phyloP scores from a whole-genome alignment of 1,140 invertebrate genomes.

The Cataglyphis hispanica region DNA sequence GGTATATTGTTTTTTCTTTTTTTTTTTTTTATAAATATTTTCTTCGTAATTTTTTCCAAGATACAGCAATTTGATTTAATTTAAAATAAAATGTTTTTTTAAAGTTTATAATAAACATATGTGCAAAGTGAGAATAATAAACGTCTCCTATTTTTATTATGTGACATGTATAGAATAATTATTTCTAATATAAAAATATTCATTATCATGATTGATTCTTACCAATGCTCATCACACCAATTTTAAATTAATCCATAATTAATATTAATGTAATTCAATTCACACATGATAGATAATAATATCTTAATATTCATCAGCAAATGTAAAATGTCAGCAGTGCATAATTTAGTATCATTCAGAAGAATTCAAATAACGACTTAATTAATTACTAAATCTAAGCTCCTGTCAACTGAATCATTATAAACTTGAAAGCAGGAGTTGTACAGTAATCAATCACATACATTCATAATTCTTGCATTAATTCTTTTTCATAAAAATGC shows the following conservation, averaged over 20 bases:
- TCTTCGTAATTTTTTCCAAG: too few relatives aligned
- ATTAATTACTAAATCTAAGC: conserved; percentile 28
- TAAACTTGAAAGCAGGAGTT: neutral
- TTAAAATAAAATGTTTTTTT: neutral
- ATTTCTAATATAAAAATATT: conserved; percentile 9
- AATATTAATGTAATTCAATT: neutral
- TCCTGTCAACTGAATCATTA: neutral
- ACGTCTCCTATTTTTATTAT: neutral
- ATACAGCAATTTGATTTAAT: conserved; percentile 22
- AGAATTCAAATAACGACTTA: neutral
- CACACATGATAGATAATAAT: neutral
- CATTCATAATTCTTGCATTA: neutral
- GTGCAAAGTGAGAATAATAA: neutral
- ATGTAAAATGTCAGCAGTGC: neutral
- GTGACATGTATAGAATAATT: neutral
- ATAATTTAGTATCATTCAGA: conserved; percentile 10
- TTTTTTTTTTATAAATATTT: too few relatives aligned
- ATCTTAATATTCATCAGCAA: conserved; percentile 1
- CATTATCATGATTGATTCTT: neutral
- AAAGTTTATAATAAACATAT: neutral
- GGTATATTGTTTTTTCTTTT: conserved; percentile 10
- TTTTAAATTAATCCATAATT: neutral
- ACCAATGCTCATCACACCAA: neutral
- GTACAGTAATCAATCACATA: neutral
- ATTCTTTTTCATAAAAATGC: neutral